These are phyloP conservation scores for Saxicola maurus DNA, from an alignment of 2,797 vertebrate genomes.

Conservation along the genomic window DNA sequence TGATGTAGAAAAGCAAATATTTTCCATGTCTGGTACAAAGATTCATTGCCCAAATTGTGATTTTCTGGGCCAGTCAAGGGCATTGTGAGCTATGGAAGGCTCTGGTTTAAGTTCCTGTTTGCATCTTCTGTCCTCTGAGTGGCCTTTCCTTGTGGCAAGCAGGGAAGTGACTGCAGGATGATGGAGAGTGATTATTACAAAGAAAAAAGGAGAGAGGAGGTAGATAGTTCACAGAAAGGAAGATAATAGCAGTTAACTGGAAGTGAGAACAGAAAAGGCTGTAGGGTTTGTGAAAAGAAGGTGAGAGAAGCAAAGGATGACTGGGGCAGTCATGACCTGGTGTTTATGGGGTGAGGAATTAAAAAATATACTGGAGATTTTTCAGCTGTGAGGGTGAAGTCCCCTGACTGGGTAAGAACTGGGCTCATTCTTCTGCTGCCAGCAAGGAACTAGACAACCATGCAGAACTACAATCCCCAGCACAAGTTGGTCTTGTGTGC, in stretches of 20 bases:
- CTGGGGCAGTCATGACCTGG: background rate
- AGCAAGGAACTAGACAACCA: background rate
- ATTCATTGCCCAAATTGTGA: background rate
- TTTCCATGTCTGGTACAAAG: background rate
- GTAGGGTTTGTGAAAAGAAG: background rate
- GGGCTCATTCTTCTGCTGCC: rapidly evolving
- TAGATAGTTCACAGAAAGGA: background rate
- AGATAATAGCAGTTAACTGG: background rate
- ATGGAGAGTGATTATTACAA: background rate
- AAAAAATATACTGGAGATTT: background rate
- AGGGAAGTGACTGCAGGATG: background rate
- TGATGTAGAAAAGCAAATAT: background rate
- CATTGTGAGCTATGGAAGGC: background rate
- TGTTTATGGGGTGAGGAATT: background rate
- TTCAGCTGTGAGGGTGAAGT: background rate
- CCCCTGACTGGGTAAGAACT: rapidly evolving
- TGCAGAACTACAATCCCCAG: background rate
- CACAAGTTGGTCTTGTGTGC: background rate
- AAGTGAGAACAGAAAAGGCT: background rate
- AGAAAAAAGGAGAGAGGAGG: background rate
- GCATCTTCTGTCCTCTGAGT: background rate
- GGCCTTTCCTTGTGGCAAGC: background rate
- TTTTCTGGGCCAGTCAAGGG: background rate
- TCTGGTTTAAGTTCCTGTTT: background rate
- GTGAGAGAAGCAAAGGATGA: background rate